phyloP scores from a whole-genome alignment of 2,113 vertebrate genomes.

The Eulemur macaco region DNA sequence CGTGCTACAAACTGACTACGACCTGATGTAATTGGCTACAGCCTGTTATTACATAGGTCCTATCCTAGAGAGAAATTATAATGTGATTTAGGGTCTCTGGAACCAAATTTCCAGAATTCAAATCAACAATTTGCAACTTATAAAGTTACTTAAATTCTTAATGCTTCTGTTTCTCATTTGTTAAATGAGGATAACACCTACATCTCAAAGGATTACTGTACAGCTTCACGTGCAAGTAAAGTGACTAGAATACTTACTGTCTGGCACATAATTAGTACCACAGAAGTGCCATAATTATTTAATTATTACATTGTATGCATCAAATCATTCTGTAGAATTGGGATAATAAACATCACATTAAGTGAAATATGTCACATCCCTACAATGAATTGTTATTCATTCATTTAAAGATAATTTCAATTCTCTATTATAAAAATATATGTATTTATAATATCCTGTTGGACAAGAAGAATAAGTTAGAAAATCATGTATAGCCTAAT shows the following conservation, averaged over 20 bases:
- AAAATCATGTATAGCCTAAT: constrained; percentile 18
- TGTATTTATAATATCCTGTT: constrained; percentile 36
- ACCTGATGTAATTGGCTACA: background rate
- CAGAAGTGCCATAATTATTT: background rate
- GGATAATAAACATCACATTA: constrained; percentile 7
- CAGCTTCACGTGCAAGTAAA: constrained; percentile 25
- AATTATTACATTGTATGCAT: background rate
- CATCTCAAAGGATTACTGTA: background rate
- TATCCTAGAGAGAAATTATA: background rate
- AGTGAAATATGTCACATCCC: constrained; percentile 16
- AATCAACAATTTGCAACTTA: background rate
- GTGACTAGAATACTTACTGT: background rate
- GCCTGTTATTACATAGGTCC: background rate
- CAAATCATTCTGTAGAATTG: background rate
- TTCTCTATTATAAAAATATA: constrained; percentile 67
- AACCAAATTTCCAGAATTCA: constrained; percentile 26
- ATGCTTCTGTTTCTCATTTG: constrained; percentile 4
- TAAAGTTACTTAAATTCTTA: background rate
- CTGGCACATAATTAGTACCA: background rate
- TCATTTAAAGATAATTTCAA: constrained; percentile 37
- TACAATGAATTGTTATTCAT: constrained; percentile 28
- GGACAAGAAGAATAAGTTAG: background rate
- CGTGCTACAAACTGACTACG: background rate
- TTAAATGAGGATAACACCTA: background rate
- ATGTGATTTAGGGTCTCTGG: background rate